These are phyloP conservation scores for Celastrina argiolus DNA, from an alignment of 2,888 invertebrate species.

Conservation along the genomic window DNA sequence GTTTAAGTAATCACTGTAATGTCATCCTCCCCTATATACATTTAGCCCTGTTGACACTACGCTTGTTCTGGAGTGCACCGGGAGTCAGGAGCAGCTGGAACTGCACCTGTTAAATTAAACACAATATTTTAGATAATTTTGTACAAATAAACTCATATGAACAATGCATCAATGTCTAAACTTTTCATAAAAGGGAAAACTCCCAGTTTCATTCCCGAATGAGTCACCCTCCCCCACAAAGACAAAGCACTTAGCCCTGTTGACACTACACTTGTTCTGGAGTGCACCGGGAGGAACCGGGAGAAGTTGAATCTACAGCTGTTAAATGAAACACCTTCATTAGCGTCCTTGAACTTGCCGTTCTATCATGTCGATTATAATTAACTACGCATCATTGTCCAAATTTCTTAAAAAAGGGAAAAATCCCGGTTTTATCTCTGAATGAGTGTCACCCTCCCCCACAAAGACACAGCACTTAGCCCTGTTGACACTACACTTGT, in stretches of 20 bases:
- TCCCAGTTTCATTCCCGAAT: constrained; percentile 19
- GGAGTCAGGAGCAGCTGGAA: too few relatives aligned
- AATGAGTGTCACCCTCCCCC: constrained; percentile 42
- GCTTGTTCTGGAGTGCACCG: constrained; percentile 41
- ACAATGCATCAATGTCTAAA: too few relatives aligned
- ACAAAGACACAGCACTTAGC: constrained; percentile 73
- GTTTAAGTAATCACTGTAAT: too few relatives aligned
- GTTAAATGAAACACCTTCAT: constrained; percentile 28
- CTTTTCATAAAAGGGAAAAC: background rate
- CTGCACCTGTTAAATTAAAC: constrained; percentile 33
- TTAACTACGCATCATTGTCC: too few relatives aligned
- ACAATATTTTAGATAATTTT: too few relatives aligned
- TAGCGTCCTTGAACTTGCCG: background rate
- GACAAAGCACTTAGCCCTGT: constrained; percentile 75
- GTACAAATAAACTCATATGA: too few relatives aligned
- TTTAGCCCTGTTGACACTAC: constrained; percentile 75
- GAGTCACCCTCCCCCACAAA: constrained; percentile 52
- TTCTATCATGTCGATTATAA: background rate
- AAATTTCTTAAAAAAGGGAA: background rate
- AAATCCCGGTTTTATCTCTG: constrained; percentile 15
- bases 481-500: constrained; percentile 73
- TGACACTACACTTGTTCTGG: constrained; percentile 66
- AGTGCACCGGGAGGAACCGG: too few relatives aligned
- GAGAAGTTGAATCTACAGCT: constrained; percentile 33
- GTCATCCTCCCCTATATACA: constrained; percentile 58